These are phyloP conservation scores for Phrynosoma blainvillii DNA, from an alignment of 2,113 vertebrate genomes.

Conservation along the genomic window DNA sequence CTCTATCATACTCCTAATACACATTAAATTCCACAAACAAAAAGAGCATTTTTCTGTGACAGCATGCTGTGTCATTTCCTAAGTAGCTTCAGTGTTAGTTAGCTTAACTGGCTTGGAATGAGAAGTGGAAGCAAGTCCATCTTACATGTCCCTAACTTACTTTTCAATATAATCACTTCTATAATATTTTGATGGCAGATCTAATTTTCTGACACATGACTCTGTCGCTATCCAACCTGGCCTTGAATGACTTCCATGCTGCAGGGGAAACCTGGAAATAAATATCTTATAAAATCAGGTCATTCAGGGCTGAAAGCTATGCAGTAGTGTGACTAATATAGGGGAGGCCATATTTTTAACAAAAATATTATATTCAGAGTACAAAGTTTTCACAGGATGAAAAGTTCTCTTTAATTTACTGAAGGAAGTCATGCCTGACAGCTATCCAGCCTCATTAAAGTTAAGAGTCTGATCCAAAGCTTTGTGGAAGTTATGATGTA, in stretches of 20 bases:
- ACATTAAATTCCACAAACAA: neutral
- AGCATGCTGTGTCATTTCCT: neutral
- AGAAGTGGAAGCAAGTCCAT: neutral
- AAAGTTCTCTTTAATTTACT: neutral
- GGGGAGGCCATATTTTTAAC: neutral
- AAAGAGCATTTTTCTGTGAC: neutral
- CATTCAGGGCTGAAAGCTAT: neutral
- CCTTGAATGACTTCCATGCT: neutral
- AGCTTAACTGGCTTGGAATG: neutral
- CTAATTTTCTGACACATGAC: neutral
- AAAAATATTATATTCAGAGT: slow-evolving; percentile 10
- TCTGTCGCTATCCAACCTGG: neutral
- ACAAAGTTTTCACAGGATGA: neutral
- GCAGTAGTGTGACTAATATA: neutral
- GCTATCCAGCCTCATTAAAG: neutral
- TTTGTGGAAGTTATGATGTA: neutral
- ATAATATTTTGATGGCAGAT: neutral
- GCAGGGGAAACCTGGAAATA: neutral
- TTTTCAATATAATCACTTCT: neutral
- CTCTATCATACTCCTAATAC: neutral
- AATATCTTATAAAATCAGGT: neutral
- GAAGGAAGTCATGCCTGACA: neutral
- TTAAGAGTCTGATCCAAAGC: neutral
- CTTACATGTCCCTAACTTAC: neutral
- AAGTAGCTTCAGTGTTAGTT: neutral